Conservation (phyloP, 1,140 invertebrate species). For the Melipona quadrifasciata region DNA sequence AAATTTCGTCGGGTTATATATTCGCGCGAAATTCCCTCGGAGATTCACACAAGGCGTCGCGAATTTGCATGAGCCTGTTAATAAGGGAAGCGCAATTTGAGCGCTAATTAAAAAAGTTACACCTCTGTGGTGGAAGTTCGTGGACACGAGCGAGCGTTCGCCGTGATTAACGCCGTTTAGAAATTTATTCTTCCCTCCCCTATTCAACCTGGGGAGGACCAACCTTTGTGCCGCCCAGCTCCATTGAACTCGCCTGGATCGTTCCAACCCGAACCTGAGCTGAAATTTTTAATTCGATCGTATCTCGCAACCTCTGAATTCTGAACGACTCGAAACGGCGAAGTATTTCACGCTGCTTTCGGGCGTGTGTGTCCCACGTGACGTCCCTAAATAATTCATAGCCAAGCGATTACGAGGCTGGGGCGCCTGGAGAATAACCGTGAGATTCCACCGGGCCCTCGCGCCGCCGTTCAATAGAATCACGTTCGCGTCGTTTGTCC, state of each 20-base stretch:
- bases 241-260: neutral
- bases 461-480: constrained; percentile 26
- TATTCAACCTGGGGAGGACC: too few relatives aligned
- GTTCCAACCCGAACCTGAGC: neutral
- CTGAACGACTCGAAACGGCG: too few relatives aligned
- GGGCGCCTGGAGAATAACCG: neutral
- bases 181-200: neutral
- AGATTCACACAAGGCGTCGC: neutral
- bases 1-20: neutral
- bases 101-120: constrained; percentile 58
- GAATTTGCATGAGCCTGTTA: constrained; percentile 54
- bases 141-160: neutral
- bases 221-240: neutral
- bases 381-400: too few relatives aligned
- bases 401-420: neutral
- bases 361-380: too few relatives aligned
- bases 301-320: too few relatives aligned
- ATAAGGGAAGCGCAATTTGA: constrained; percentile 50
- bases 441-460: neutral
- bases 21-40: neutral
- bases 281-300: neutral
- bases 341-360: too few relatives aligned
- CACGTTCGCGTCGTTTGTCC: constrained; percentile 42
- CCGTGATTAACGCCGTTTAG: constrained; percentile 19
- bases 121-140: neutral